A percentile compares a stretch with the other conserved stretches of the same genome.
Conservation (phyloP, 2,888 invertebrate genomes). For the Atethmia centrago region DNA sequence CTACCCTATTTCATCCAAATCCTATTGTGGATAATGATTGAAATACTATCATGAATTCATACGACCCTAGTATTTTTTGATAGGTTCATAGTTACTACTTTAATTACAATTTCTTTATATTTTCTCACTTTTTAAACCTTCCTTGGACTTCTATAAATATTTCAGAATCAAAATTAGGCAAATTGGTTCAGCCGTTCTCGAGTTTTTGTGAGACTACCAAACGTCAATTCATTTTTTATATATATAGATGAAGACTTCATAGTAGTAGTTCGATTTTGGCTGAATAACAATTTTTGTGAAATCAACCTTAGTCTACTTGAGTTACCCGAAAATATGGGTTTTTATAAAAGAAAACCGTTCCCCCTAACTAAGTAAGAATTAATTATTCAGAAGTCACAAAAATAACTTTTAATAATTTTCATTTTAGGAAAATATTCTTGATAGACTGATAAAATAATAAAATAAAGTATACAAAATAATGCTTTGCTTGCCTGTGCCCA, state of each 20-base stretch:
- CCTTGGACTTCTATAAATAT: no score
- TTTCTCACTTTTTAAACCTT: no score
- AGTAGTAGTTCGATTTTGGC: neutral
- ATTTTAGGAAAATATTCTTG: neutral
- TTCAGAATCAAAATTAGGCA: no score
- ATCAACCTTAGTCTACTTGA: neutral
- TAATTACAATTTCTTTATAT: no score
- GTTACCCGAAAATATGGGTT: neutral
- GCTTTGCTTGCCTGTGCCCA: slow-evolving; percentile 5
- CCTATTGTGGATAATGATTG: no score
- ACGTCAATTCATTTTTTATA: no score
- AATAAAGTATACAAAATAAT: neutral
- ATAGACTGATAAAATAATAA: neutral
- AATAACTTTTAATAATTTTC: neutral
- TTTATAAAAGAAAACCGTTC: neutral
- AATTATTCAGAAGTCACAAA: neutral
- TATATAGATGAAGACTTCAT: neutral
- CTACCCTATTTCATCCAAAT: no score
- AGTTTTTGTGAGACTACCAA: no score
- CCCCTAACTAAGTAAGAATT: neutral
- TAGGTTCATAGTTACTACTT: no score
- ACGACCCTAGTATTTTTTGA: no score
- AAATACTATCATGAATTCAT: no score
- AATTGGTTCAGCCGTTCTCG: no score
- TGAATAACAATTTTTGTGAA: neutral